Evolutionary conservation across 2,113 vertebrate genomes (phyloP).

Genomic region (Entelurus aequoreus): DNA sequence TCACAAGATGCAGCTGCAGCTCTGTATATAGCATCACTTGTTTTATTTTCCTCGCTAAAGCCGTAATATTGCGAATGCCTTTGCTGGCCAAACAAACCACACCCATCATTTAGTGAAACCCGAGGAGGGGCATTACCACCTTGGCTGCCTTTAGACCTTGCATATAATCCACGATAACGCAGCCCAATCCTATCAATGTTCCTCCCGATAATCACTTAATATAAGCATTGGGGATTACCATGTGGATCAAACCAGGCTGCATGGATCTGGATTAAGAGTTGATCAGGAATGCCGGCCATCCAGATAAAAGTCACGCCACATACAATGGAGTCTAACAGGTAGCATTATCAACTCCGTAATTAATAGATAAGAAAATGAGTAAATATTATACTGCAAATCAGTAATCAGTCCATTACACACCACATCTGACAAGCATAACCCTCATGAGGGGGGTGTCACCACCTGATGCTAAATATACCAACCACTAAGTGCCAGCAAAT

Average conservation of each 20-base stretch:
- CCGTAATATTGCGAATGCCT: conserved; percentile 63
- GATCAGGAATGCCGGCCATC: conserved; percentile 8
- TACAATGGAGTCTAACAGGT: too few relatives aligned
- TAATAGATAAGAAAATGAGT: too few relatives aligned
- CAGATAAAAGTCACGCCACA: neutral
- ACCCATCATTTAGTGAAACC: conserved; percentile 59
- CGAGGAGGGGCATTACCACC: conserved; percentile 70
- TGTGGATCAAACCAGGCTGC: conserved; percentile 63
- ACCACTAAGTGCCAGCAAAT: conserved; percentile 37
- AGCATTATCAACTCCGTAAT: too few relatives aligned
- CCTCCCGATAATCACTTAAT: conserved; percentile 64
- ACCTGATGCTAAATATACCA: conserved; percentile 58
- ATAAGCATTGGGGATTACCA: conserved; percentile 38
- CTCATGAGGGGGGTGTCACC: conserved; percentile 30
- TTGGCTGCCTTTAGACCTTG: conserved; percentile 71
- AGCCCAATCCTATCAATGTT: conserved; percentile 67
- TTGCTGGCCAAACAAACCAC: conserved; percentile 53
- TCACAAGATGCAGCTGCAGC: conserved; percentile 65
- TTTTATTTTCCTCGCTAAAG: conserved; percentile 62
- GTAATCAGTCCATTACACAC: conserved; percentile 30
- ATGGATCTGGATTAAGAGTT: conserved; percentile 50
- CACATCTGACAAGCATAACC: conserved; percentile 47
- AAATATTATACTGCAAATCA: conserved; percentile 26
- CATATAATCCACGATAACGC: conserved; percentile 75
- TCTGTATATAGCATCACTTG: conserved; percentile 30